These are phyloP conservation scores for Regulus satrapa DNA, from an alignment of 2,113 vertebrate species.

Conservation along the genomic window DNA sequence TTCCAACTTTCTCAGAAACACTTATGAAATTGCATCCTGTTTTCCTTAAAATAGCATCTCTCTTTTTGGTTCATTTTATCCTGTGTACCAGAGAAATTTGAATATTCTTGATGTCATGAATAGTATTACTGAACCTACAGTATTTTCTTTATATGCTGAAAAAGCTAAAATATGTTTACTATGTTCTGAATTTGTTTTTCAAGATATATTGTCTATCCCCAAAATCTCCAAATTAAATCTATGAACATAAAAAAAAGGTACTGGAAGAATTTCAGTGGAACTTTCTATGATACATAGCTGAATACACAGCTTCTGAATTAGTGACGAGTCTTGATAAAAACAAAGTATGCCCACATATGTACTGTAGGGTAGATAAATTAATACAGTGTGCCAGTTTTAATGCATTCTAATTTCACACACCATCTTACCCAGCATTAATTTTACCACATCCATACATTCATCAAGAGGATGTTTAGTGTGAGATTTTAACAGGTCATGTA, in stretches of 20 bases:
- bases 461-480: neutral
- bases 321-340: neutral
- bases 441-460: neutral
- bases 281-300: neutral
- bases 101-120: neutral
- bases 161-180: neutral
- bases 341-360: neutral
- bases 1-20: constrained; percentile 55
- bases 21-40: constrained; percentile 35
- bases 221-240: neutral
- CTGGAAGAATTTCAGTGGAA: neutral
- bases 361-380: neutral
- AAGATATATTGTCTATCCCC: neutral
- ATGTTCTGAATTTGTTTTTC: neutral
- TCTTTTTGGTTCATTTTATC: neutral
- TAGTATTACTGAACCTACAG: neutral
- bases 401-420: neutral
- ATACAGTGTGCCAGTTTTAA: neutral
- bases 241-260: neutral
- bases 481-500: neutral
- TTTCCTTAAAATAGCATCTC: constrained; percentile 17
- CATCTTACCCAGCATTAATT: neutral
- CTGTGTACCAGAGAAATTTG: neutral
- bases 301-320: neutral
- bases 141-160: neutral